Base-by-base conservation (phyloP, 2,797 vertebrate species). In the Siniperca obscura region DNA sequence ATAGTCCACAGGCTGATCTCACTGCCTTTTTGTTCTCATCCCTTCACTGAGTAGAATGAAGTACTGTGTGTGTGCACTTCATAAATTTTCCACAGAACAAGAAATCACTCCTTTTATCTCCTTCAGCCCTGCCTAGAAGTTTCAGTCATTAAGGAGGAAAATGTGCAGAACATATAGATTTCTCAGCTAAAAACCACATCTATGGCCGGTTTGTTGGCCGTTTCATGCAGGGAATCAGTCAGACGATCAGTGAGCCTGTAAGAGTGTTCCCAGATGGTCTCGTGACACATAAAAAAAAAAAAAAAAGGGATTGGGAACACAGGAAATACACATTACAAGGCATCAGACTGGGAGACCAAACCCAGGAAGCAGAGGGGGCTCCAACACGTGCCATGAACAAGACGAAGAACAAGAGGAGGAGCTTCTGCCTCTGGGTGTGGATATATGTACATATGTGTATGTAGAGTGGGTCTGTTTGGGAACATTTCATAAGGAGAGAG, bases 341-440 rank as follows among this genome's bases (percentile, higher is more conserved):
- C 38, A 56, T 56, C 64, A 68, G 42, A 65, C 38, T 11, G 13
- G 22, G 21, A 61, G 53, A 83, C 76, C 79, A 67, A 70, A 80
- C 10, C 66, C 66, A 82, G 78, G 66, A 86, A 82, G 68, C 55
- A 60, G 71, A 59, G 70, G 64, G 40, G 67, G 53, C 66, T 80
- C 16, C 40, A 67, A 79, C 87, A 93, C 48, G 74, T 87, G 88
- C 76, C 36, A 0, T 27, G 0, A 27, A 4, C 25, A 0, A 53
- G 36, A 77, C 10, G 6, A 52, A 68, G 74, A 77, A 86, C 81
- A 87, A 59, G 82, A 86, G 84, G 91, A 74, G 88, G 91, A 76
- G 86, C 82, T 75, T 82, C 17, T 36, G 67, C 19, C n/a, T 70
- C 65, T 69, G 74, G 59, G 66, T 53, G 82, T 85, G 60, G 25